A percentile compares a stretch with the other conserved stretches of the same genome.
phyloP scores from a whole-genome alignment of 2,113 vertebrate genomes.

The Eubucco bourcierii region DNA sequence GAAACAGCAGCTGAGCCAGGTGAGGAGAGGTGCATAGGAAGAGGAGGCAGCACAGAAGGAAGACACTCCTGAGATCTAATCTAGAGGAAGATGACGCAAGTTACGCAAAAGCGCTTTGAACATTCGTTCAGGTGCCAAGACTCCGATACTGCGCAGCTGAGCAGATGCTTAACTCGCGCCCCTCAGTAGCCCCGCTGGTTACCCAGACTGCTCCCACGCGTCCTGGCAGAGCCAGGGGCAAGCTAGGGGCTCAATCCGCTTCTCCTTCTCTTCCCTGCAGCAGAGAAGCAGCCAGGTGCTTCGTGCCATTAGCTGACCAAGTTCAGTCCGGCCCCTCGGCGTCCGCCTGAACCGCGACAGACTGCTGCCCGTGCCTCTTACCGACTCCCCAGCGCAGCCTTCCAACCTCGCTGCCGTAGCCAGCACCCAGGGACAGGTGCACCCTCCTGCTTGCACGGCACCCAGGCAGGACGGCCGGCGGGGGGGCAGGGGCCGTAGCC shows the following conservation, averaged over 20 bases:
- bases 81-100: background rate
- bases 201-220: background rate
- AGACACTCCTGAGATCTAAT: background rate
- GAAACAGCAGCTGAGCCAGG: background rate
- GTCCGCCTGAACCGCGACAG: background rate
- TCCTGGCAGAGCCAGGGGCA: background rate
- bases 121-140: background rate
- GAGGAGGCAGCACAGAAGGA: background rate
- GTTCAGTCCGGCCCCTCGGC: background rate
- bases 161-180: background rate
- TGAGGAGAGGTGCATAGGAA: background rate
- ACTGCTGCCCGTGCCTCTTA: too few species aligned
- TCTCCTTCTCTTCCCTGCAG: background rate
- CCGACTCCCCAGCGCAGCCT: background rate
- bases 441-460: background rate
- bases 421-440: background rate
- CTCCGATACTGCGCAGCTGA: background rate
- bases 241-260: accelerated
- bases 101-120: background rate
- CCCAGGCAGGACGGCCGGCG: too few species aligned
- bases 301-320: background rate
- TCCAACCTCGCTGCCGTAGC: background rate
- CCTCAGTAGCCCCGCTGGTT: background rate
- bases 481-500: background rate
- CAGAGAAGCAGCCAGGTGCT: background rate